Base-by-base conservation (phyloP, 2,113 vertebrate genomes). In the Gorsachius goisagi region DNA sequence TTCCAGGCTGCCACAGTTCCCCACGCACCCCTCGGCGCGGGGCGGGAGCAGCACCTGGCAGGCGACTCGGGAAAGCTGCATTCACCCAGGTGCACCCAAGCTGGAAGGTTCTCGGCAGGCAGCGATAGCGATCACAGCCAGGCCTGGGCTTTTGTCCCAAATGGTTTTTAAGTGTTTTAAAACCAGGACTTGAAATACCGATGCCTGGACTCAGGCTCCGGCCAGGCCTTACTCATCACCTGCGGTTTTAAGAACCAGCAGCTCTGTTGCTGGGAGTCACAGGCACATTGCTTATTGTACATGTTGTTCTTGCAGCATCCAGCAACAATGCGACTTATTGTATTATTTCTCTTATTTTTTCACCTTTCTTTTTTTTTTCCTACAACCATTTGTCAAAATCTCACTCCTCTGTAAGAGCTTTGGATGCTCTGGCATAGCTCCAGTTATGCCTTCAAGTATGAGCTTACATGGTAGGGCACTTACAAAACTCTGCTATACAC, bases 51-150 rank as follows among this genome's bases (percentile, higher is more conserved):
- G 63, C 11, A 53, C 32, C 81, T 89, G 60, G 81, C 64, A 72
- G 6, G 0, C 2, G 4, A 16, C 73, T 74, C 68, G 4, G n/a
- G 18, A 93, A 81, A 82, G 6, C 50, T 93, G 4, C 0, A 0
- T 49, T 76, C 85, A 39, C 56, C 39, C 81, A 94, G 85, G 41
- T 85, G 62, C 82, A 76, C 41, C n/a, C 75, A 60, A 62, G 52
- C 56, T 58, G 56, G 45, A 89, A 81, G 12, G 16, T 49, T 93
- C 66, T 75, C 5, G 0, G 37, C 50, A 39, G 39, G 66, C 77
- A 82, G 35, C 7, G 19, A 73, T 22, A 52, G 16, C 2, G 3
- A 64, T 88, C 52, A 56, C 32, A 88, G 55, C 44, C 74, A 79
- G 47, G 35, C 44, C 81, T 37, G 37, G n/a, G 60, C 20, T 90